These are phyloP conservation scores for Heliornis fulica DNA, from an alignment of 2,113 vertebrate genomes.

Conservation along the genomic window DNA sequence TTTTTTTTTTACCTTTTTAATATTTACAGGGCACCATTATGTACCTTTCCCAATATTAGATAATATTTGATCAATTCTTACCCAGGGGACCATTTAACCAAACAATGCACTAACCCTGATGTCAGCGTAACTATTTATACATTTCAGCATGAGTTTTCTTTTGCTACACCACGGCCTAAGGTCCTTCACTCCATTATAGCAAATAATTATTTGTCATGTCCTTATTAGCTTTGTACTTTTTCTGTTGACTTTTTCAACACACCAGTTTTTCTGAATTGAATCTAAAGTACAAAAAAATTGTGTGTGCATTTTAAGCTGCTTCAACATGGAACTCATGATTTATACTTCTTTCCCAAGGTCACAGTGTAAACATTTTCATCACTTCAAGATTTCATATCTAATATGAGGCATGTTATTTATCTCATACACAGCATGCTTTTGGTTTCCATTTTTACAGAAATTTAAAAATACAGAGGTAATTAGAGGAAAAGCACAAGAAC, in stretches of 20 bases:
- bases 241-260: not conserved
- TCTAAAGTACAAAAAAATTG: not conserved
- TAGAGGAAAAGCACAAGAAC: not conserved
- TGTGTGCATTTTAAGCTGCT: not conserved
- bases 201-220: not conserved
- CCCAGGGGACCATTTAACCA: not conserved
- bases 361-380: not conserved
- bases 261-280: not conserved
- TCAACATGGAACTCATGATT: not conserved
- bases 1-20: not conserved
- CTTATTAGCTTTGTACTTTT: not conserved
- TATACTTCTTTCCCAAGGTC: not conserved
- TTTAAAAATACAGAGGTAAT: not conserved
- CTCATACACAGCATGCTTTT: not conserved
- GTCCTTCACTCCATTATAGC: not conserved
- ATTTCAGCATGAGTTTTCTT: not conserved
- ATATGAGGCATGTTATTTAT: not conserved
- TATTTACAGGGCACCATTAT: not conserved
- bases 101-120: not conserved
- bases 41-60: not conserved
- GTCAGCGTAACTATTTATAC: not conserved
- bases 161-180: not conserved
- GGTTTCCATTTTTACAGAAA: not conserved
- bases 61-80: slow-evolving; percentile 19
- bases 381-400: not conserved